Evolutionary conservation across 2,797 vertebrate species (phyloP).

Genomic region (Babyrousa celebensis): DNA sequence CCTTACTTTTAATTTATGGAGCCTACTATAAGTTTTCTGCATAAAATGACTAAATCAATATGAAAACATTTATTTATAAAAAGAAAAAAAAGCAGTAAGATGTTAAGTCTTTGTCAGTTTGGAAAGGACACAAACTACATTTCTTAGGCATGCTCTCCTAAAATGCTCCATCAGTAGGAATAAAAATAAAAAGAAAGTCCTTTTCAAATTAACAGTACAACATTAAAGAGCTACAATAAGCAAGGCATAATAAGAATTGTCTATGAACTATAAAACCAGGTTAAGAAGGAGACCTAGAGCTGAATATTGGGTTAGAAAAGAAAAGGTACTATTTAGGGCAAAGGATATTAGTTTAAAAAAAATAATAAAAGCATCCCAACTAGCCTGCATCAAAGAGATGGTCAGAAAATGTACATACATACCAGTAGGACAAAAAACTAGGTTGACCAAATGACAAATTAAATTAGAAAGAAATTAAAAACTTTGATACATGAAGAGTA

Average conservation of each 20-base stretch:
- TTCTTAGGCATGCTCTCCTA: not conserved
- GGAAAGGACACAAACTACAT: conserved; percentile 18
- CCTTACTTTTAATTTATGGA: conserved; percentile 49
- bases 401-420: not conserved
- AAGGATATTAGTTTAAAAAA: not conserved
- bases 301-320: not conserved
- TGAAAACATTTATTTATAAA: conserved; percentile 26
- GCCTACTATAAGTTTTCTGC: not conserved
- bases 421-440: not conserved
- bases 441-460: not conserved
- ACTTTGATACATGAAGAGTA: not conserved
- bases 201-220: conserved; percentile 18
- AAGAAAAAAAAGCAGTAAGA: not conserved
- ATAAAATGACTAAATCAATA: conserved; percentile 24
- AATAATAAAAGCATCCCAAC: not conserved
- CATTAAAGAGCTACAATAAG: not conserved
- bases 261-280: not conserved
- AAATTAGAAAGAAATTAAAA: not conserved
- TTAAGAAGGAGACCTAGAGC: not conserved
- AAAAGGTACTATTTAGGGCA: not conserved
- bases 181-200: not conserved
- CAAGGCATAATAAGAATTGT: not conserved
- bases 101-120: not conserved
- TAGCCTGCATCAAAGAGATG: not conserved
- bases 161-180: not conserved